These are phyloP conservation scores for Psilanteris sp. DNA, from an alignment of 1,140 invertebrate species.

Conservation along the genomic window DNA sequence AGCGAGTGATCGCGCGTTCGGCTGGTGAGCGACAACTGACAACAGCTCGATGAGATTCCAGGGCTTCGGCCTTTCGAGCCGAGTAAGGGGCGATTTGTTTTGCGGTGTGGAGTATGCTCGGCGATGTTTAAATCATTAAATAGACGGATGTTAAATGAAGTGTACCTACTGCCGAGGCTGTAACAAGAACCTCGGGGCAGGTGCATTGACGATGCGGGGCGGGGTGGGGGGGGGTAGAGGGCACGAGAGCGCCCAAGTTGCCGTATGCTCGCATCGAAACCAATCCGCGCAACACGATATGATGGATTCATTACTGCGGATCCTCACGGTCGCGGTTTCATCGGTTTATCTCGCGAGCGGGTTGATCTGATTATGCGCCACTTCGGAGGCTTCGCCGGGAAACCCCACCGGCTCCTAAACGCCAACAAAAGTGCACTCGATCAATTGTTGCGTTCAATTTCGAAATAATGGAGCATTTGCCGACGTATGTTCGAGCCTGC, in stretches of 20 bases:
- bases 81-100: conserved; percentile 61
- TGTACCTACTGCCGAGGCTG: conserved; percentile 50
- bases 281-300: conserved; percentile 44
- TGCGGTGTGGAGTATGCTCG: conserved; percentile 54
- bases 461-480: conserved; percentile 23
- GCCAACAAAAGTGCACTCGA: conserved; percentile 23
- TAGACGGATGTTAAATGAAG: conserved; percentile 62
- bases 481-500: not conserved
- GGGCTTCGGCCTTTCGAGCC: conserved; percentile 50
- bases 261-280: conserved; percentile 22
- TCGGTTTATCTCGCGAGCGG: conserved; percentile 33
- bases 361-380: conserved; percentile 38
- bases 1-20: conserved; percentile 17
- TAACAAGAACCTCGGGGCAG: conserved; percentile 62
- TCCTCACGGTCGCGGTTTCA: conserved; percentile 2
- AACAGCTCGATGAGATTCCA: conserved; percentile 55
- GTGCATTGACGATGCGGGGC: conserved; percentile 22
- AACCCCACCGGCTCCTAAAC: conserved; percentile 34
- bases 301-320: conserved; percentile 43
- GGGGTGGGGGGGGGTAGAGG: too few species aligned
- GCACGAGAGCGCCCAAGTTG: too few species aligned
- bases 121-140: conserved; percentile 64
- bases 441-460: conserved; percentile 31
- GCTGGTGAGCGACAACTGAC: conserved; percentile 55
- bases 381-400: conserved; percentile 44